Conservation (phyloP, 2,888 invertebrate genomes). For the Tetheella fluctuosa region DNA sequence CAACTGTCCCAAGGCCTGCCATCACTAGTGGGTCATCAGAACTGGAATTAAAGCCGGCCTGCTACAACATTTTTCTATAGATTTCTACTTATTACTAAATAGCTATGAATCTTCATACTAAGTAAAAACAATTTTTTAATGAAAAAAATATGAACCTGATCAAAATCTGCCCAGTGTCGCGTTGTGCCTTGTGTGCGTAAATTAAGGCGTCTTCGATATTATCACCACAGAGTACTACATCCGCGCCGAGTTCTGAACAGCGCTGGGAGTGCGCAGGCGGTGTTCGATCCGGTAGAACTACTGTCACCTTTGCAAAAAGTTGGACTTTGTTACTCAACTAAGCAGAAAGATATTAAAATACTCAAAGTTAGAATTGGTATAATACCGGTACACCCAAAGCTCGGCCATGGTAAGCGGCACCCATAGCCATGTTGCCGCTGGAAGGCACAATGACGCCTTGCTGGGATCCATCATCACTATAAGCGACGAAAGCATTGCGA, state of each 20-base stretch:
- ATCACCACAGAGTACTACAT: slow-evolving; percentile 68
- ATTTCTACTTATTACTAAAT: no score
- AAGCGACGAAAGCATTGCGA: slow-evolving; percentile 64
- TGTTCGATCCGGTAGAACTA: slow-evolving; percentile 68
- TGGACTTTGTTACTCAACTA: not conserved
- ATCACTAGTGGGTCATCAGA: slow-evolving; percentile 68
- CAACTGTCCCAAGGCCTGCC: slow-evolving; percentile 74
- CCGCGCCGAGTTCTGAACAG: slow-evolving; percentile 73
- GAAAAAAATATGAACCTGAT: slow-evolving; percentile 44
- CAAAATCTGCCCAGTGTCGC: slow-evolving; percentile 52
- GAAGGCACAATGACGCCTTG: slow-evolving; percentile 75
- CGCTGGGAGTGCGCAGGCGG: slow-evolving; percentile 67
- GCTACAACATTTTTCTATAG: no score
- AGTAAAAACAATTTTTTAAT: no score
- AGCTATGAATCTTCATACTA: no score
- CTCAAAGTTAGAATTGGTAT: not conserved
- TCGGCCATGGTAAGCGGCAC: slow-evolving; percentile 74
- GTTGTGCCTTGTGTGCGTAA: slow-evolving; percentile 63
- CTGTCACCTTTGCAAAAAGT: slow-evolving; percentile 60
- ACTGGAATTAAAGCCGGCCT: slow-evolving; percentile 37
- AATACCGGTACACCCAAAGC: slow-evolving; percentile 68
- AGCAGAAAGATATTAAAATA: not conserved
- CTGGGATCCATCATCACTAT: slow-evolving; percentile 46
- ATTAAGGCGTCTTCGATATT: slow-evolving; percentile 53
- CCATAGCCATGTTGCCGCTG: slow-evolving; percentile 70